Base-by-base conservation (phyloP, 2,797 vertebrate species). In the Enteromius argenteus region DNA sequence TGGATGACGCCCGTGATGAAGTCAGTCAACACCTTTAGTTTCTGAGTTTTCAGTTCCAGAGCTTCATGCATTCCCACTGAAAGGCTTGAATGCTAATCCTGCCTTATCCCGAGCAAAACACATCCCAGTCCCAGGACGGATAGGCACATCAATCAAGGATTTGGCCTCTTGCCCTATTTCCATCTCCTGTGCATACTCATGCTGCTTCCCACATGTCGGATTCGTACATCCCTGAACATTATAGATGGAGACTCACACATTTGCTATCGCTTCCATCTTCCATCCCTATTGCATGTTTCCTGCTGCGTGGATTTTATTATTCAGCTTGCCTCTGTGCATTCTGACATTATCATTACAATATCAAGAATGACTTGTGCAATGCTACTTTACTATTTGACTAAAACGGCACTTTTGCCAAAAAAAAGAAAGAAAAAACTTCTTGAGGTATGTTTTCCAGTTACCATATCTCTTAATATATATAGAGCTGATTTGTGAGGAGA, bases 81-180 rank as follows among this genome's bases (percentile, higher is more conserved):
- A 84, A 86, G 69, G 42, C 64, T 84, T 44, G 10, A 81, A 49
- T 83, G 60, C 44, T 87, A 88, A 89, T 88, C 81, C 84, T 49
- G 42, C 83, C 66, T 85, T 84, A 84, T 88, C 85, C 88, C 32
- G 9, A 73, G 77, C 42, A 82, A 72, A 86, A 78, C 39, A 49
- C 85, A 80, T 81, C 86, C 86, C 37, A 76, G 82, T 71, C 76
- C 21, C 53, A 62, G 44, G 72, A 75, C 27, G 74, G 69, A 80
- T 60, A 84, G 68, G 73, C 75, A 86, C 80, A 77, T 87, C 86
- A 87, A 84, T 87, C 86, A 85, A 58, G 67, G 62, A 77, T 77
- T 83, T 67, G 72, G 60, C 72, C 49, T 1, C n/a, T 39, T 11
- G n/a, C n/a, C 49, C 46, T 27, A 32, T 66, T 67, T 51, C 58